Conservation (phyloP, 2,888 invertebrate species). For the Ormyrus nitidulus region DNA sequence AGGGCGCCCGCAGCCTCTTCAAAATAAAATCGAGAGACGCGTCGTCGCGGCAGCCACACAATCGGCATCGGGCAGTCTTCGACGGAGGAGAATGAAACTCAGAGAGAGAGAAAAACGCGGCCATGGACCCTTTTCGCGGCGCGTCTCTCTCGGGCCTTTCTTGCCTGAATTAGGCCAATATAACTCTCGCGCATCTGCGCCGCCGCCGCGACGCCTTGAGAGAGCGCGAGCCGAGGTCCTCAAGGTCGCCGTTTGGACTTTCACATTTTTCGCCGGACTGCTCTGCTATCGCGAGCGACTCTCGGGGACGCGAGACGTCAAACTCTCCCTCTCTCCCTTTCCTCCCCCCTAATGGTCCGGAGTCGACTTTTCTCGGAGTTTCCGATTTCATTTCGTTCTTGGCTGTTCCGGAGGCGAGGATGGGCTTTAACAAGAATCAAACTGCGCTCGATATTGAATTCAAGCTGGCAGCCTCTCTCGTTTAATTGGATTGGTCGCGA, state of each 20-base stretch:
- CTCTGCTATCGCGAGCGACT: neutral
- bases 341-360: too few relatives aligned
- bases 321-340: too few relatives aligned
- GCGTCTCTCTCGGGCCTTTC: slow-evolving; percentile 40
- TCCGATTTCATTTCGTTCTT: too few relatives aligned
- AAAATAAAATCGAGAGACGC: too few relatives aligned
- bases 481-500: too few relatives aligned
- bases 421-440: too few relatives aligned
- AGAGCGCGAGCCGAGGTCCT: neutral
- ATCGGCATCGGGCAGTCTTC: too few relatives aligned
- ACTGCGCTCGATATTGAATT: too few relatives aligned
- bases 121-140: slow-evolving; percentile 49
- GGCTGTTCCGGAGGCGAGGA: too few relatives aligned
- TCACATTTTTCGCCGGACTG: slow-evolving; percentile 42
- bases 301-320: too few relatives aligned
- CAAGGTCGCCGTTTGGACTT: slow-evolving; percentile 50
- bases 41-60: neutral
- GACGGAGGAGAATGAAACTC: neutral
- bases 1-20: neutral
- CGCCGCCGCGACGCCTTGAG: slow-evolving; percentile 9
- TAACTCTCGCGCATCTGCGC: slow-evolving; percentile 31
- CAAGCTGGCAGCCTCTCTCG: too few relatives aligned
- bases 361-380: too few relatives aligned
- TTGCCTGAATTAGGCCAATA: slow-evolving; percentile 51
- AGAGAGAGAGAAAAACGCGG: slow-evolving; percentile 3